A percentile compares a stretch with the other conserved stretches of the same genome.
Evolutionary conservation across 2,113 vertebrate species (phyloP).

Genomic region (Pampusana beccarii): DNA sequence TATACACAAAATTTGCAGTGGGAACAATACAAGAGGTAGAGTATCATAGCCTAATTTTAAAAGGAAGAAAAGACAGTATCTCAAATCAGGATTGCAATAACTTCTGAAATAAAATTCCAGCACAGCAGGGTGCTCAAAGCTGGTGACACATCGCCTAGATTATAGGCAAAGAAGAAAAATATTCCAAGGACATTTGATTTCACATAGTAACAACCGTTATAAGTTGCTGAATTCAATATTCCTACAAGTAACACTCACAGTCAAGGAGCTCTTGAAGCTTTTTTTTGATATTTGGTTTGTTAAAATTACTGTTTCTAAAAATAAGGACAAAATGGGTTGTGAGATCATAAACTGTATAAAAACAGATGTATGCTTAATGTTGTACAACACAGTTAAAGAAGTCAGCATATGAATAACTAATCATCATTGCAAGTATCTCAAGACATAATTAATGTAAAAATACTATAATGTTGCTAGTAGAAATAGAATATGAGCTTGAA

Average conservation of each 20-base stretch:
- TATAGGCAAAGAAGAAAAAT: neutral
- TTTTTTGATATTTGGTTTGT: neutral
- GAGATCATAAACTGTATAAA: neutral
- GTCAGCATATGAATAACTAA: slow-evolving; percentile 28
- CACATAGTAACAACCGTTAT: neutral
- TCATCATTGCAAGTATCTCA: neutral
- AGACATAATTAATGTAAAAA: neutral
- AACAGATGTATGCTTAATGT: neutral
- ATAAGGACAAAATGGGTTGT: neutral
- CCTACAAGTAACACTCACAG: neutral
- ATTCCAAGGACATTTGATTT: neutral
- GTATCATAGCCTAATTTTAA: neutral
- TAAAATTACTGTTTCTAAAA: slow-evolving; percentile 19
- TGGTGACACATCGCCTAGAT: neutral
- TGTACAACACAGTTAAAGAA: slow-evolving; percentile 14
- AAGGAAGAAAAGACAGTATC: neutral
- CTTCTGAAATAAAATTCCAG: neutral
- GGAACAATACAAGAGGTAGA: neutral
- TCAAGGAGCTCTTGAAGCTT: neutral
- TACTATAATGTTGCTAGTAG: neutral
- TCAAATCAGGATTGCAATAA: neutral
- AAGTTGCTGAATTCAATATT: neutral
- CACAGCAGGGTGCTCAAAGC: neutral
- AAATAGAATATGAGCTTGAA: neutral
- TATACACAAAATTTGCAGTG: neutral